Conservation (phyloP, 2,888 invertebrate genomes). For the Drosophila fungiperda region DNA sequence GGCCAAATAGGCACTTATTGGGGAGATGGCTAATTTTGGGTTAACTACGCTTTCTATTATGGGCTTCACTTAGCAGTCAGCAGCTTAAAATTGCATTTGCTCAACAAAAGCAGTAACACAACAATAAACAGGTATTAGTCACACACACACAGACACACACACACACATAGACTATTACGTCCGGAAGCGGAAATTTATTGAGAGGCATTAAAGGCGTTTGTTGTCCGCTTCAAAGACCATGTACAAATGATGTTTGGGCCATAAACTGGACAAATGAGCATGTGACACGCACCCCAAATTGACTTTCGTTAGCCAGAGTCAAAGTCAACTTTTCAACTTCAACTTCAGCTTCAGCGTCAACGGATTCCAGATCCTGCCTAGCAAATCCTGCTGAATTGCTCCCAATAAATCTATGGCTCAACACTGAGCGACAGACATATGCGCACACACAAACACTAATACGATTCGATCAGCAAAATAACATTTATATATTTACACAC, state of each 20-base stretch:
- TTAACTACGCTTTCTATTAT: conserved; percentile 19
- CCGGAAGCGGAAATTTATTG: conserved; percentile 75
- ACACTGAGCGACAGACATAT: conserved; percentile 42
- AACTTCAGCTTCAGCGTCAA: neutral
- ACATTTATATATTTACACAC: conserved; percentile 22
- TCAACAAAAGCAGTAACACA: conserved; percentile 18
- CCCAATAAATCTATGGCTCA: conserved; percentile 77
- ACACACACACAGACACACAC: neutral
- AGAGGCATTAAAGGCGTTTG: conserved; percentile 70
- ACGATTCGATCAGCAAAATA: conserved; percentile 50
- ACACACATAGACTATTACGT: neutral
- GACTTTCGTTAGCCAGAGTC: conserved; percentile 75
- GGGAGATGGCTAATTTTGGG: conserved; percentile 1
- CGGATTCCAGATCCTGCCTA: conserved; percentile 19
- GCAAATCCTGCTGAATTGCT: conserved; percentile 70
- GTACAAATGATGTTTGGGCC: conserved; percentile 69
- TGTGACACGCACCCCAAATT: conserved; percentile 78
- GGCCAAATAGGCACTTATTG: conserved; percentile 1
- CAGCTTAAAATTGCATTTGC: conserved; percentile 59
- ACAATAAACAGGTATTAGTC: conserved; percentile 77
- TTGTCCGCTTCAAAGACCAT: conserved; percentile 18
- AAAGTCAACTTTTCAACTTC: neutral
- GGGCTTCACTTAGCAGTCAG: conserved; percentile 11
- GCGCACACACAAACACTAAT: conserved; percentile 46
- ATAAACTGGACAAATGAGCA: conserved; percentile 79